A percentile compares a stretch with the other conserved stretches of the same genome.
These are phyloP conservation scores for Euzetes globulus DNA, from an alignment of 2,888 invertebrate species.

Conservation along the genomic window DNA sequence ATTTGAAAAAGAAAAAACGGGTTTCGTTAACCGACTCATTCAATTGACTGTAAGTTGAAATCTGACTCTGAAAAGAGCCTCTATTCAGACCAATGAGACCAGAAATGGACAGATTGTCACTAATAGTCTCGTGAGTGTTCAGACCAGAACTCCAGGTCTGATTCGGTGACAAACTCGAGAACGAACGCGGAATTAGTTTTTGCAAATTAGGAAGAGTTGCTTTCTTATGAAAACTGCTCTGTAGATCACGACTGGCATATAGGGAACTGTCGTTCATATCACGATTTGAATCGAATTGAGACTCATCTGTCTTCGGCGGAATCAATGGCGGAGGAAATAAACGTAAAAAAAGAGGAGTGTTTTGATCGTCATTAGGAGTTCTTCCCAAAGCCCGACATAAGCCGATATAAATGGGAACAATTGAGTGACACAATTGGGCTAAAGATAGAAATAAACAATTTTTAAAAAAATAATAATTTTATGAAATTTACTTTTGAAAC, in stretches of 20 bases:
- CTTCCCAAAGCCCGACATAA: constrained; percentile 84
- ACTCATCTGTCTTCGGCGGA: constrained; percentile 45
- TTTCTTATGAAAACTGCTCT: constrained; percentile 42
- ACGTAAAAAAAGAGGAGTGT: constrained; percentile 66
- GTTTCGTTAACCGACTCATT: constrained; percentile 29
- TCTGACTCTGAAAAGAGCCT: constrained; percentile 42
- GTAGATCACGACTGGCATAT: not conserved
- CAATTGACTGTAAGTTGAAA: constrained; percentile 45
- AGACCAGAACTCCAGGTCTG: constrained; percentile 32
- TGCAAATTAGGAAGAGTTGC: constrained; percentile 54
- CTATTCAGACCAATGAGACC: constrained; percentile 39
- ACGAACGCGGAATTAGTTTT: constrained; percentile 81
- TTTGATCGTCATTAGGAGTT: constrained; percentile 62
- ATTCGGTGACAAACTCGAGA: constrained; percentile 54
- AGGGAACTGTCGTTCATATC: not conserved
- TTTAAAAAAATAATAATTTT: not conserved
- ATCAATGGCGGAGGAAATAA: constrained; percentile 74
- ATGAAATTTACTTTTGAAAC: not conserved
- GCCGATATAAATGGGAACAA: constrained; percentile 78
- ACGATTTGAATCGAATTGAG: constrained; percentile 32
- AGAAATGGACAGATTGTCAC: constrained; percentile 38
- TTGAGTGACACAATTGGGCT: constrained; percentile 73
- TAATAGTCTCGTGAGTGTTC: not conserved
- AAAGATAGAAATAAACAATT: not conserved
- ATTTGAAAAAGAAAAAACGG: constrained; percentile 68